Evolutionary conservation across 2,888 invertebrate genomes (phyloP).

Genomic region (Synanthedon andrenaeformis): DNA sequence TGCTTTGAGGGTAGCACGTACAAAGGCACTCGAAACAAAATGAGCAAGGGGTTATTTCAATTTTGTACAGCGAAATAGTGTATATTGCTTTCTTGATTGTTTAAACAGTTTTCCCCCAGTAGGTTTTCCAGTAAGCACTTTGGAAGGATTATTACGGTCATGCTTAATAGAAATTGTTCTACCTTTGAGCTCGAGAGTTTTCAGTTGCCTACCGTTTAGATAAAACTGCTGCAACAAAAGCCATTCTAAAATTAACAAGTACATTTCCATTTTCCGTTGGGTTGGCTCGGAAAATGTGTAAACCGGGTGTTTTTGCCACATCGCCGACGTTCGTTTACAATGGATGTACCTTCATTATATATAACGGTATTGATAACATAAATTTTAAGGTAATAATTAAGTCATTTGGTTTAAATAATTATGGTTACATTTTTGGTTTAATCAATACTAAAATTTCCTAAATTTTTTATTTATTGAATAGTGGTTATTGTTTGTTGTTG

Average conservation of each 20-base stretch:
- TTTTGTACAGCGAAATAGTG: constrained; percentile 25
- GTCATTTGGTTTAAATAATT: too few species aligned
- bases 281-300: not conserved
- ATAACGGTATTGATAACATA: too few species aligned
- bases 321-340: too few species aligned
- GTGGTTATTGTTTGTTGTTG: too few species aligned
- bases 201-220: not conserved
- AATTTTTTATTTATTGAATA: too few species aligned
- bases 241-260: not conserved
- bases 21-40: constrained; percentile 19
- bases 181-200: not conserved
- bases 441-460: too few species aligned
- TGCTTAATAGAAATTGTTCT: constrained; percentile 1
- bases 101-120: constrained; percentile 31
- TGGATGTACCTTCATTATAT: too few species aligned
- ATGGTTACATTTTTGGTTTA: too few species aligned
- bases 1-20: constrained; percentile 8
- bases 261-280: not conserved
- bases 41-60: constrained; percentile 30
- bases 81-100: constrained; percentile 42
- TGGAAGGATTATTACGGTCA: constrained; percentile 8
- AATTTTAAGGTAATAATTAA: too few species aligned
- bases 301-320: too few species aligned
- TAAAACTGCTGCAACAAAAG: not conserved
- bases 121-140: constrained; percentile 11